Evolutionary conservation across 2,797 vertebrate genomes (phyloP).

Genomic region (Brachymystax lenok): DNA sequence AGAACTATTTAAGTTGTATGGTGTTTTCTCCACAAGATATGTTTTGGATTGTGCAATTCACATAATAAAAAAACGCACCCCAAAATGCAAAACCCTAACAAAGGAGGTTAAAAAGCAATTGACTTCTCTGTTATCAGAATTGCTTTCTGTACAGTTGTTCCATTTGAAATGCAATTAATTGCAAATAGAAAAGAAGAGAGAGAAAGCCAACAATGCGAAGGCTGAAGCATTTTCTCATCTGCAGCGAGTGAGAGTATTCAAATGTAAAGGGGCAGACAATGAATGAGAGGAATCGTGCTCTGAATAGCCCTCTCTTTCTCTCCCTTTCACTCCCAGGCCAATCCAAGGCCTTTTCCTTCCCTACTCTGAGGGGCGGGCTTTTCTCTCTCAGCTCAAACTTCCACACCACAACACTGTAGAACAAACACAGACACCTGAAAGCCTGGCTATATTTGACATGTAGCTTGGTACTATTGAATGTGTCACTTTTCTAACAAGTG

Average conservation of each 20-base stretch:
- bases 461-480: conserved; percentile 34
- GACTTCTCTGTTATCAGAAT: conserved; percentile 79
- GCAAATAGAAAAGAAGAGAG: conserved; percentile 82
- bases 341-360: conserved; percentile 65
- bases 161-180: conserved; percentile 88
- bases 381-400: conserved; percentile 60
- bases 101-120: conserved; percentile 78
- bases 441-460: conserved; percentile 37
- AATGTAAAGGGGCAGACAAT: conserved; percentile 79
- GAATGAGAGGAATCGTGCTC: conserved; percentile 76
- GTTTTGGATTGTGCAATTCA: conserved; percentile 76
- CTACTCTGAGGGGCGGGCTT: conserved; percentile 63
- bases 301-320: conserved; percentile 73
- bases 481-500: conserved; percentile 23
- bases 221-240: conserved; percentile 79
- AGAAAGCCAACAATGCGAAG: conserved; percentile 76
- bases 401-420: conserved; percentile 50
- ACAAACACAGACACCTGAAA: conserved; percentile 62
- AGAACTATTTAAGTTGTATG: conserved; percentile 76
- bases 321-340: conserved; percentile 70
- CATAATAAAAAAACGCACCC: conserved; percentile 71
- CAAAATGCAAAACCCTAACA: conserved; percentile 77
- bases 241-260: conserved; percentile 78
- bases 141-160: conserved; percentile 83
- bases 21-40: conserved; percentile 75